These are phyloP conservation scores for Penelope pileata DNA, from an alignment of 2,113 vertebrate genomes.

Conservation along the genomic window DNA sequence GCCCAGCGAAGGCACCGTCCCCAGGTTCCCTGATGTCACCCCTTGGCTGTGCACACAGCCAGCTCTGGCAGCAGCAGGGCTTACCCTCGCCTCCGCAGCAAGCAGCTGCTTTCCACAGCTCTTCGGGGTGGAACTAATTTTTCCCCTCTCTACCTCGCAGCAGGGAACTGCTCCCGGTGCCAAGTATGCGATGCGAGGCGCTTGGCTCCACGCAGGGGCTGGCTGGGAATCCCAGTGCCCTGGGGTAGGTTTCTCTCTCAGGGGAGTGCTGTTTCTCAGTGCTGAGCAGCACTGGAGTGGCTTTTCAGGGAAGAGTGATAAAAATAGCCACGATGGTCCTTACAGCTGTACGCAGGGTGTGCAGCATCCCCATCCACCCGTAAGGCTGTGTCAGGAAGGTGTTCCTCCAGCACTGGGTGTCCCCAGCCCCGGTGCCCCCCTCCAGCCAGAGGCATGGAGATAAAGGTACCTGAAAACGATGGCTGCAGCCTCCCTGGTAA, in stretches of 20 bases:
- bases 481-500: background rate
- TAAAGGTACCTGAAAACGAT: background rate
- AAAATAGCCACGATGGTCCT: background rate
- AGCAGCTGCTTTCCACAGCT: slow-evolving; percentile 8
- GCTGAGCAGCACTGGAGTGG: background rate
- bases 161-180: background rate
- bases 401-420: background rate
- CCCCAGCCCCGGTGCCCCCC: background rate
- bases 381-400: background rate
- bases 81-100: background rate
- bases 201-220: background rate
- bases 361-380: fast-evolving
- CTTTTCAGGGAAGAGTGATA: background rate
- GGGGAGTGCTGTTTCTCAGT: background rate
- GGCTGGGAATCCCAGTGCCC: background rate
- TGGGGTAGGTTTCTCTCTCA: background rate
- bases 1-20: background rate
- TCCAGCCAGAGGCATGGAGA: background rate
- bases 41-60: background rate
- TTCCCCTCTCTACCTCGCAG: background rate
- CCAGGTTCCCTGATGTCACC: slow-evolving; percentile 23
- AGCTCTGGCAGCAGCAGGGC: background rate
- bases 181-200: fast-evolving
- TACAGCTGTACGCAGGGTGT: fast-evolving
- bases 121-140: background rate